These are phyloP conservation scores for Achlya flavicornis DNA, from an alignment of 2,888 invertebrate species.

Conservation along the genomic window DNA sequence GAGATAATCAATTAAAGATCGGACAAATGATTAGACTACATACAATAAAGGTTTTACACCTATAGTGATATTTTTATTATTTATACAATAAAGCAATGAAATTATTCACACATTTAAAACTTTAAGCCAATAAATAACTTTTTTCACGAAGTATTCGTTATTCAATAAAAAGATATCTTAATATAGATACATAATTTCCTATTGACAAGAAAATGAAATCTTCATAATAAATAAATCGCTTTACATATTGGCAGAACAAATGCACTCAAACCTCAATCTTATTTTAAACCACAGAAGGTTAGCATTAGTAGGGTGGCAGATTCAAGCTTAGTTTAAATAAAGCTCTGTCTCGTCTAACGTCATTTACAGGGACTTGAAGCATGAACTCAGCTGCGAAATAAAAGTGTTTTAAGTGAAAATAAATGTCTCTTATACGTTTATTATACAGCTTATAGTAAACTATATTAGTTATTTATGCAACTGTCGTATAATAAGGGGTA, in stretches of 20 bases:
- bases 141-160: not conserved
- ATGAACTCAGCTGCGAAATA: constrained; percentile 1
- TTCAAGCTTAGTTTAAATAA: constrained; percentile 31
- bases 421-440: not conserved
- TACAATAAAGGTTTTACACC: no score
- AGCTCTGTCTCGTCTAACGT: constrained; percentile 22
- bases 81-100: no score
- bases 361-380: not conserved
- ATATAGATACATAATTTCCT: no score
- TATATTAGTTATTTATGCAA: no score
- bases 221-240: no score
- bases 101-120: no score
- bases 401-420: constrained; percentile 4
- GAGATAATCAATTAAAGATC: no score
- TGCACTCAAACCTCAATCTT: not conserved
- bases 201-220: no score
- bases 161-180: not conserved
- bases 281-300: not conserved
- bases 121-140: no score
- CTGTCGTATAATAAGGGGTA: no score
- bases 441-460: not conserved
- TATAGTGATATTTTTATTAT: no score
- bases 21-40: no score
- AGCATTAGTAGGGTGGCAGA: not conserved
- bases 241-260: not conserved